A percentile compares a stretch with the other conserved stretches of the same genome.
These are phyloP conservation scores for Mus spicilegus DNA, from an alignment of 2,113 vertebrate genomes.

Conservation along the genomic window DNA sequence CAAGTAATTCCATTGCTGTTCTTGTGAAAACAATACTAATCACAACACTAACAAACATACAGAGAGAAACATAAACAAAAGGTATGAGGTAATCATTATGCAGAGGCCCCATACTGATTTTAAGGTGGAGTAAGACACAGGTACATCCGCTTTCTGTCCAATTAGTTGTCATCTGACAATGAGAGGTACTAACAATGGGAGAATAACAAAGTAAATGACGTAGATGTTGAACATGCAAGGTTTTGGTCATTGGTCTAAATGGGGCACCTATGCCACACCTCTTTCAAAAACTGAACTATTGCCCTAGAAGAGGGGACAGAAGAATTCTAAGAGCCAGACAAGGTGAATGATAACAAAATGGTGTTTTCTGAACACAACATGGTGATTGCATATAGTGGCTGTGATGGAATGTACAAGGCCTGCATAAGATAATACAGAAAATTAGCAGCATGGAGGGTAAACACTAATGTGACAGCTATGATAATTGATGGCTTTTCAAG, in stretches of 20 bases:
- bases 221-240: background rate
- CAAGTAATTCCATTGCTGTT: background rate
- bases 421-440: background rate
- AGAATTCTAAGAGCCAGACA: background rate
- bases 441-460: background rate
- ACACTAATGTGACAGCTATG: too few species aligned
- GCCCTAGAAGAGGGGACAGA: background rate
- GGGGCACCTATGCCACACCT: too few species aligned
- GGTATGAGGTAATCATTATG: background rate
- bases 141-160: background rate
- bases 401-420: background rate
- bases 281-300: background rate
- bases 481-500: background rate
- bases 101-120: background rate
- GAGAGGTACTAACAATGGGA: background rate
- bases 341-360: background rate
- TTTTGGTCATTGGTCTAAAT: background rate
- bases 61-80: background rate
- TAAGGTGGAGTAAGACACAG: background rate
- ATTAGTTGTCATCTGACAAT: background rate
- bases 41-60: background rate
- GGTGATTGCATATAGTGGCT: too few species aligned
- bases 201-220: accelerated
- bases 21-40: conserved; percentile 19
- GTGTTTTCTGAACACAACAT: background rate